These are phyloP conservation scores for Oegoconia quadripuncta DNA, from an alignment of 2,888 invertebrate genomes.

Conservation along the genomic window DNA sequence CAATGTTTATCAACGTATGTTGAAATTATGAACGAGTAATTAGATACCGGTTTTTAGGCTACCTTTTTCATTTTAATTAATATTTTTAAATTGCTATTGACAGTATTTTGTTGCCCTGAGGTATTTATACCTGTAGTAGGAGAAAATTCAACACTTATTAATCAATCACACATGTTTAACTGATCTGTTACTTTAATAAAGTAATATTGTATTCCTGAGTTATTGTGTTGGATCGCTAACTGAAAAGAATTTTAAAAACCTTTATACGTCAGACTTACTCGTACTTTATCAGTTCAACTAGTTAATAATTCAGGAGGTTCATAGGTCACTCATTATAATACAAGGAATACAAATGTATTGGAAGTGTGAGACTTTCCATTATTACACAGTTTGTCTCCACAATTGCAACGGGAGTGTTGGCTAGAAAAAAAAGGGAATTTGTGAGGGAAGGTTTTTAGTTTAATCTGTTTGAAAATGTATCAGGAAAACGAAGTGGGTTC, in stretches of 20 bases:
- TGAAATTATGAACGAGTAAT: no score
- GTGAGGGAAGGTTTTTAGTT: neutral
- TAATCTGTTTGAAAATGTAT: constrained; percentile 43
- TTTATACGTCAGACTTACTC: constrained; percentile 39
- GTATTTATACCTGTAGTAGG: no score
- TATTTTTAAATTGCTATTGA: no score
- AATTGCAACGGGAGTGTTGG: constrained; percentile 7
- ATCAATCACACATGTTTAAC: no score
- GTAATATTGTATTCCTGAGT: neutral
- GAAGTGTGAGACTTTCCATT: neutral
- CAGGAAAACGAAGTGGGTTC: constrained; percentile 43
- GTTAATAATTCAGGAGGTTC: constrained; percentile 62
- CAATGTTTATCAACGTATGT: no score
- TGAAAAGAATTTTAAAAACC: neutral
- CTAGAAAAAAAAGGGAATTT: constrained; percentile 4
- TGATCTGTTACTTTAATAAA: no score
- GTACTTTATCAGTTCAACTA: constrained; percentile 41
- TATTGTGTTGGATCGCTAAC: neutral
- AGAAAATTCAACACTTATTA: no score
- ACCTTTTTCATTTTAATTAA: no score
- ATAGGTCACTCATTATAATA: constrained; percentile 56
- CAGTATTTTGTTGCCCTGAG: no score
- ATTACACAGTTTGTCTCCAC: constrained; percentile 6
- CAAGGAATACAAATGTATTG: constrained; percentile 23
- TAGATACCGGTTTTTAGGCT: no score